Base-by-base conservation (phyloP, 2,888 invertebrate species). In the Synergus laeviventris region DNA sequence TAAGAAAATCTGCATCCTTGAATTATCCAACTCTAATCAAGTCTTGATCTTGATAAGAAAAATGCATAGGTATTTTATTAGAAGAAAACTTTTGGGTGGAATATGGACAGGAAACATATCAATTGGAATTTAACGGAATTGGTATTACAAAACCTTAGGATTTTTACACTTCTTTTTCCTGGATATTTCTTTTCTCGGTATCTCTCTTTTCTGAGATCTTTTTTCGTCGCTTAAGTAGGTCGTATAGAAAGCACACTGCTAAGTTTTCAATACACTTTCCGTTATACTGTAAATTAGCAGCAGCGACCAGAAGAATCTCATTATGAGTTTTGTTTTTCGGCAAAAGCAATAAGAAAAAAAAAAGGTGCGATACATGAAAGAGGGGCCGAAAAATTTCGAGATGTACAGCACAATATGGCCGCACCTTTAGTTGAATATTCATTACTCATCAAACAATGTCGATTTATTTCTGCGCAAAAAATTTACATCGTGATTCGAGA, bases 171-270 rank as follows among this genome's bases (percentile, higher is more conserved):
- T 70, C 31, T 11, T 62, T 18, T 54, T n/a, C 36, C 49, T 70
- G n/a, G 31, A 11, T 31, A 31, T 45, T 49, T 45, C 16, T 31
- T 49, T 49, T 36, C 45, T 70, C 31, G 16, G n/a, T 49, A 49
- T 16, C 24, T 66, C 24, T 66, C 4, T 54, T 54, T 70, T n/a
- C 31, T 70, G 70, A 42, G 49, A 70, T 70, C 18, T 49, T 70
- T 66, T 70, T 49, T 66, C 31, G 24, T 49, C 70, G 8, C 11
- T 49, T 31, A 70, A 70, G 70, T 70, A 31, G 70, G 70, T 24
- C 49, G 45, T 70, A 49, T 70, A 70, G 70, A 70, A 70, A 70
- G 70, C 70, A 70, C 42, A 49, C 70, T 24, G 42, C 21, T 21
- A 42, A 66, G 42, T 45, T 70, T 54, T 70, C 18, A 70, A 70